Evolutionary conservation across 2,797 vertebrate species (phyloP).

Genomic region (Aulostomus chinensis): DNA sequence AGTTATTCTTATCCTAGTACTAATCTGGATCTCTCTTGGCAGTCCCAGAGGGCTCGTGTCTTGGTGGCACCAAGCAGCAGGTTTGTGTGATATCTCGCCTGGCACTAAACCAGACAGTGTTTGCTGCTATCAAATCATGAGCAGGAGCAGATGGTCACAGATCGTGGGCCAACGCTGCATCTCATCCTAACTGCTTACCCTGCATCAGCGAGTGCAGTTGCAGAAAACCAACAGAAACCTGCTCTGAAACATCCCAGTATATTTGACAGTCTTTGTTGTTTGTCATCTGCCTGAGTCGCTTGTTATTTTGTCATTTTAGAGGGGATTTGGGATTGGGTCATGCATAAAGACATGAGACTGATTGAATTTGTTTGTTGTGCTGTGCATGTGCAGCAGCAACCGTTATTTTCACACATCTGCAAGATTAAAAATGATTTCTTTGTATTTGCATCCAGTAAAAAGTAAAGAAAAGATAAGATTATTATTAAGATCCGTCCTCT

Average conservation of each 20-base stretch:
- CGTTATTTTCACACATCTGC: too few relatives aligned
- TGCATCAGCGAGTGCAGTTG: too few relatives aligned
- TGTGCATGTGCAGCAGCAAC: not conserved
- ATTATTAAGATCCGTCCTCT: too few relatives aligned
- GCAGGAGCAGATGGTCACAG: constrained; percentile 52
- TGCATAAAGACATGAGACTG: not conserved
- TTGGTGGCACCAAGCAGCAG: constrained; percentile 45
- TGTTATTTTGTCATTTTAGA: constrained; percentile 16
- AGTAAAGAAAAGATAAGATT: too few relatives aligned
- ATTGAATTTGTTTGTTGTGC: not conserved
- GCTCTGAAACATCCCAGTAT: too few relatives aligned
- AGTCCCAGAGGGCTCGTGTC: constrained; percentile 30
- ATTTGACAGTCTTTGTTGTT: constrained; percentile 8
- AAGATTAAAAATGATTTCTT: too few relatives aligned
- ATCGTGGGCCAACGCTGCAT: constrained; percentile 33
- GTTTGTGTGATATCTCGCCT: constrained; percentile 43
- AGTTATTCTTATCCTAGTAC: constrained; percentile 45
- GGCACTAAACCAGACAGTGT: constrained; percentile 39
- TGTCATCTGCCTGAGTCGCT: constrained; percentile 7
- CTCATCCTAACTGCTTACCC: constrained; percentile 1
- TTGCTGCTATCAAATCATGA: constrained; percentile 44
- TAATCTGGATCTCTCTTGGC: constrained; percentile 28
- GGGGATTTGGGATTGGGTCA: not conserved
- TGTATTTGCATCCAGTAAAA: too few relatives aligned
- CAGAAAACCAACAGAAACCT: too few relatives aligned